Percentiles rank a stretch among this genome's conserved stretches.
Evolutionary conservation across 2,888 invertebrate species (phyloP).

Genomic region (Pollenia amentaria): DNA sequence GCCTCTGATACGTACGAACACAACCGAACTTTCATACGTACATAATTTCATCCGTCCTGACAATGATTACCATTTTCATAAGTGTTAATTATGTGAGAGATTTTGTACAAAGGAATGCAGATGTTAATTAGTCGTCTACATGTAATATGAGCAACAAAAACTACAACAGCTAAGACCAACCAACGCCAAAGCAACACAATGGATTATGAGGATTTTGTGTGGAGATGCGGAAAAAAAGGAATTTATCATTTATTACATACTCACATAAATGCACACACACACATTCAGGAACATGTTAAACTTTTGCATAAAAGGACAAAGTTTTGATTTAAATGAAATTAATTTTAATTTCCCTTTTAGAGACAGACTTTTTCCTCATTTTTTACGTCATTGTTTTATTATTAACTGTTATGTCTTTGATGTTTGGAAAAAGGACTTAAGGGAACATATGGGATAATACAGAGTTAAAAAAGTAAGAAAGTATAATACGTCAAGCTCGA

Average conservation of each 20-base stretch:
- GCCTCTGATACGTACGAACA: background rate
- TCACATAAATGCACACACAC: background rate
- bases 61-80: slow-evolving; percentile 58
- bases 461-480: too few species aligned
- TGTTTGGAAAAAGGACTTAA: background rate
- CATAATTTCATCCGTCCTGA: background rate
- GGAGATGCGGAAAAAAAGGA: background rate
- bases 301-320: slow-evolving; percentile 36
- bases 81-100: slow-evolving; percentile 72
- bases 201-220: slow-evolving; percentile 32
- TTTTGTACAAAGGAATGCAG: slow-evolving; percentile 58
- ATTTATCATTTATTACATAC: background rate
- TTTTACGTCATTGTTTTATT: background rate
- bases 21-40: background rate
- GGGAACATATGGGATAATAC: background rate
- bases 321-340: slow-evolving; percentile 35
- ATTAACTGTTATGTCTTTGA: background rate
- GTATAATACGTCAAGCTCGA: too few species aligned
- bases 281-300: background rate
- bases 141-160: slow-evolving; percentile 30
- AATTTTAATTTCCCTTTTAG: slow-evolving; percentile 38
- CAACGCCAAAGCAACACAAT: slow-evolving; percentile 32
- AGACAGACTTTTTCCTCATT: background rate
- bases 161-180: background rate
- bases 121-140: slow-evolving; percentile 65